Evolutionary conservation across 2,888 invertebrate genomes (phyloP).

Genomic region (Glomeris marginata): DNA sequence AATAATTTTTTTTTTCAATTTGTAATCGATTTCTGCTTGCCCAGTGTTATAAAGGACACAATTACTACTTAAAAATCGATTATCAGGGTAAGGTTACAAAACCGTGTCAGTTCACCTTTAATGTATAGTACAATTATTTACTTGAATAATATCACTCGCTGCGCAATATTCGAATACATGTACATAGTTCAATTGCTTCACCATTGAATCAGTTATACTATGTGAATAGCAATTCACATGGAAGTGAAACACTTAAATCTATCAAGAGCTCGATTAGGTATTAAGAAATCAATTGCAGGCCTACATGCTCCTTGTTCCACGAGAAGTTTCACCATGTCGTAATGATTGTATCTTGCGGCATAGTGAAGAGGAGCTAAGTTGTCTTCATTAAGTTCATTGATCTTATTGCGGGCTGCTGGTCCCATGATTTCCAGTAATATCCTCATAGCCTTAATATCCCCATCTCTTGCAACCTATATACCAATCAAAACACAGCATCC

Average conservation of each 20-base stretch:
- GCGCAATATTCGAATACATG: too few relatives aligned
- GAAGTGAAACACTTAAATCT: constrained; percentile 5
- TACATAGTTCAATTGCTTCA: too few relatives aligned
- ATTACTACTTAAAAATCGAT: too few relatives aligned
- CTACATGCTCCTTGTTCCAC: constrained; percentile 29
- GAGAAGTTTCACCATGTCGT: constrained; percentile 27
- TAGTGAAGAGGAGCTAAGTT: constrained; percentile 32
- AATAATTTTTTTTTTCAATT: too few relatives aligned
- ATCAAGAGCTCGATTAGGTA: constrained; percentile 3
- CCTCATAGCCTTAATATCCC: constrained; percentile 10
- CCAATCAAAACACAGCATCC: background rate
- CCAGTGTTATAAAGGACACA: too few relatives aligned
- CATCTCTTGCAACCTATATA: constrained; percentile 10
- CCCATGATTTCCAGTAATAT: background rate
- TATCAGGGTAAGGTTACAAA: too few relatives aligned
- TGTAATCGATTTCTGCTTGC: too few relatives aligned
- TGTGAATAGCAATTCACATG: background rate
- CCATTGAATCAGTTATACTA: background rate
- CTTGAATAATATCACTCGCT: too few relatives aligned
- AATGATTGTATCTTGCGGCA: constrained; percentile 33
- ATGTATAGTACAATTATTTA: too few relatives aligned
- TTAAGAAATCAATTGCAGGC: constrained; percentile 9
- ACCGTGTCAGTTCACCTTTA: too few relatives aligned
- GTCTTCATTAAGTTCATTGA: constrained; percentile 30
- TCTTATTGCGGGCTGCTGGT: constrained; percentile 17